These are phyloP conservation scores for Phoebastria nigripes DNA, from an alignment of 2,797 vertebrate genomes.

Conservation along the genomic window DNA sequence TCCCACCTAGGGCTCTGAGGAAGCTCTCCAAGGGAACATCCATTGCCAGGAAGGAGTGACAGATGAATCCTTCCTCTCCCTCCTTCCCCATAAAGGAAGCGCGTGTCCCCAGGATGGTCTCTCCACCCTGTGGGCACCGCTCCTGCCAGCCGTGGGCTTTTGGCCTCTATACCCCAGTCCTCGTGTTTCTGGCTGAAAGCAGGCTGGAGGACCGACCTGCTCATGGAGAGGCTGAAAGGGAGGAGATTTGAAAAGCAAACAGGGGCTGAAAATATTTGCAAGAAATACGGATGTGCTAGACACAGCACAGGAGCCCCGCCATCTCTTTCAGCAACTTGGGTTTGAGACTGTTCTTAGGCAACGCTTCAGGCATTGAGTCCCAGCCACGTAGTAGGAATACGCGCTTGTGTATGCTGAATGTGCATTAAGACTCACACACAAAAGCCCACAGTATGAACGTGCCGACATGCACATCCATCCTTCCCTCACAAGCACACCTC, in stretches of 20 bases:
- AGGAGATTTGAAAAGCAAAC: not conserved
- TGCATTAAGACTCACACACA: rapidly evolving
- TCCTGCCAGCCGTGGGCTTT: not conserved
- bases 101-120: rapidly evolving
- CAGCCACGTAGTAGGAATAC: rapidly evolving
- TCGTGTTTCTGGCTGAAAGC: not conserved
- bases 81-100: not conserved
- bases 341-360: not conserved
- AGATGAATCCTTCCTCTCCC: not conserved
- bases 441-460: rapidly evolving
- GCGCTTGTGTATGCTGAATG: rapidly evolving
- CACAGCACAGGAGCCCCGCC: not conserved
- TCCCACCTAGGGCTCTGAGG: not conserved
- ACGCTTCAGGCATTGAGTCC: rapidly evolving
- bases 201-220: not conserved
- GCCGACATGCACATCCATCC: rapidly evolving
- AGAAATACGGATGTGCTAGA: too few relatives aligned
- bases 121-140: not conserved
- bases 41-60: not conserved
- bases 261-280: not conserved
- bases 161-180: not conserved
- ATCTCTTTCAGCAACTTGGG: not conserved
- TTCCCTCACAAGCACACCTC: rapidly evolving
- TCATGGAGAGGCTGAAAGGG: not conserved
- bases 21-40: not conserved